Base-by-base conservation (phyloP, 2,888 invertebrate species). In the Chloromyia formosa region DNA sequence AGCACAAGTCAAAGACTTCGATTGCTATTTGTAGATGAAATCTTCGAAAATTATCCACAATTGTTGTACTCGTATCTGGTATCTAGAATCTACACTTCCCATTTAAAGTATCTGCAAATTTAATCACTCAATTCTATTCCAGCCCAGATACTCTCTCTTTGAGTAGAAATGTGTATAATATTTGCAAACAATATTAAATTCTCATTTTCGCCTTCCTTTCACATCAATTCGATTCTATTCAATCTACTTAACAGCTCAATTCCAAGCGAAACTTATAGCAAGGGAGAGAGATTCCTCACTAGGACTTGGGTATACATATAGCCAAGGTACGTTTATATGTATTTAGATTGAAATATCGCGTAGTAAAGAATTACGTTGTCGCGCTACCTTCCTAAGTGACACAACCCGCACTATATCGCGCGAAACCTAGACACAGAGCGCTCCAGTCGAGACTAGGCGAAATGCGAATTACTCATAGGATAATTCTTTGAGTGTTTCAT, bases 401-500 rank as follows among this genome's bases (percentile, higher is more conserved):
- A 35, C 5, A 10, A 66, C 45, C 12, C 66, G 20, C 14, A 7
- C 16, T 62, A 18, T 49, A 5, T 66, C 16, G 45, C 49, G 49
- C 49, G 66, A 45, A 66, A 66, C 66, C n/a, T n/a, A n/a, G 66
- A 45, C 66, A 35, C 49, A 49, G 49, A n/a, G 49, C 49, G 49
- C 42, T 12, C 49, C 49, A 35, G 7, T 35, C 3, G 27, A 35
- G 27, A 35, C 23, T 23, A 62, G 45, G 66, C 66, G 49, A 66
- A 66, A 12, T 22, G 49, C 66, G 49, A 66, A 66, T 66, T 66
- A 66, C 66, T 66, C 66, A 66, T 66, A 56, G 58, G 22, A 71
- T 71, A 71, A 71, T 71, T 71, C 71, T 56, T 58, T 40, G 71
- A 71, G 71, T 71, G 71, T 71, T 73, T 73, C 61, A 73, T 73